phyloP scores from a whole-genome alignment of 1,140 invertebrate species.

The Drosophila arizonae region DNA sequence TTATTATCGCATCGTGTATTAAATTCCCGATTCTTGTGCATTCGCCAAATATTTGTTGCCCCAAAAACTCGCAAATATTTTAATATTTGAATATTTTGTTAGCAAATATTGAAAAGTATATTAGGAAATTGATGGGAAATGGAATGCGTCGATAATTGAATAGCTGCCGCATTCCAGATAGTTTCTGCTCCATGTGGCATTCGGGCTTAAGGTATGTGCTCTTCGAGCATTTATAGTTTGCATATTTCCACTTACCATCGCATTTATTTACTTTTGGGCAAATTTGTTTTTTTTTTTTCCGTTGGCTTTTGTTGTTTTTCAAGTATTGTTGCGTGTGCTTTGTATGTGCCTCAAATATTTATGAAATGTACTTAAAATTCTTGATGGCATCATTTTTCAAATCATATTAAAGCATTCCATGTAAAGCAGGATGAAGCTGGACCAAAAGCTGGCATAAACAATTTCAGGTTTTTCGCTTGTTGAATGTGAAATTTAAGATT shows the following conservation, averaged over 20 bases:
- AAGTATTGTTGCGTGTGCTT: conserved; percentile 49
- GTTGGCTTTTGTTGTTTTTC: conserved; percentile 17
- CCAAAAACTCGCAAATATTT: neutral
- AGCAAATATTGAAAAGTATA: neutral
- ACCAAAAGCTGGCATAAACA: no score
- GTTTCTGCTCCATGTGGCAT: neutral
- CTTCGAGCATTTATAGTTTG: neutral
- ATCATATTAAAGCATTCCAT: conserved; percentile 49
- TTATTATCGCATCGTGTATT: neutral
- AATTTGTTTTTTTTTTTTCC: neutral
- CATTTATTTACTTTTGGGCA: conserved; percentile 40
- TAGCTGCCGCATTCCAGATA: neutral
- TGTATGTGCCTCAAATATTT: conserved; percentile 68
- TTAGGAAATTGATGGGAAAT: neutral
- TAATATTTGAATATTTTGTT: neutral
- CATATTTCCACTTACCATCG: conserved; percentile 16
- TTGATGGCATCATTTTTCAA: conserved; percentile 61
- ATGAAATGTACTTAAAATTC: conserved; percentile 61
- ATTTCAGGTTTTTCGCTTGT: no score
- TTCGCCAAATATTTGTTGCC: neutral
- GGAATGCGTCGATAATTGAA: neutral
- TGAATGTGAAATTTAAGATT: no score
- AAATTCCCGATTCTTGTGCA: neutral
- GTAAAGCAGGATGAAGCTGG: conserved; percentile 12
- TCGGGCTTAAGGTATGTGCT: conserved; percentile 5